phyloP scores from a whole-genome alignment of 1,140 invertebrate species.

The Aphaenogaster ashmeadi region DNA sequence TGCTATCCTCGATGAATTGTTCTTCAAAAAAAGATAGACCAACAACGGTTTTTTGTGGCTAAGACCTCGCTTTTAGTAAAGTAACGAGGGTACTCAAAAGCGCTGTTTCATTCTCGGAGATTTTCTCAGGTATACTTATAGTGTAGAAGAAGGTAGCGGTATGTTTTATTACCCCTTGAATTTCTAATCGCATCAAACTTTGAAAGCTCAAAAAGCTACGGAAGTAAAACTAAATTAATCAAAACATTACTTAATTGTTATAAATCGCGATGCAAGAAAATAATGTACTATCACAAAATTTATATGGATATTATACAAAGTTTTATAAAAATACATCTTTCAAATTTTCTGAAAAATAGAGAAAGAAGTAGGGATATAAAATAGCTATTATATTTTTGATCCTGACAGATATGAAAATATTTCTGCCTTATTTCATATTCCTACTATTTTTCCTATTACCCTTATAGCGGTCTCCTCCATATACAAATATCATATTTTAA shows the following conservation, averaged over 20 bases:
- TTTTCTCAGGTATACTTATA: constrained; percentile 3
- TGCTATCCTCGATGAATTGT: background rate
- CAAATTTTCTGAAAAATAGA: background rate
- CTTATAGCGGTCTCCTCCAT: background rate
- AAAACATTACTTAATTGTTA: background rate
- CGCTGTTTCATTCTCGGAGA: constrained; percentile 19
- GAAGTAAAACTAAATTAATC: background rate
- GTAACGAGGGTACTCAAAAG: constrained; percentile 19
- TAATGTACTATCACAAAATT: background rate
- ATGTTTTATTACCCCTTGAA: constrained; percentile 1
- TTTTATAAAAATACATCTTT: background rate
- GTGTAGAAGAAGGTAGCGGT: background rate
- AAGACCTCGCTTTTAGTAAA: constrained; percentile 22
- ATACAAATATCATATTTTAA: constrained; percentile 6
- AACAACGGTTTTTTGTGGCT: constrained; percentile 1
- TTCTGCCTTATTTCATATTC: background rate
- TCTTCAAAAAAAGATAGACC: background rate
- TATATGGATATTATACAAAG: background rate
- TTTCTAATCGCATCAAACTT: constrained; percentile 3
- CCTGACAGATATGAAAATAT: constrained; percentile 21
- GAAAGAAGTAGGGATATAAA: background rate
- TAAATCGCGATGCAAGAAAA: background rate
- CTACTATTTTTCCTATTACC: background rate
- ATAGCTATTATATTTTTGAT: background rate
- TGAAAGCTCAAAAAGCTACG: background rate